These are phyloP conservation scores for Brenthis daphne DNA, from an alignment of 2,888 invertebrate genomes.

Conservation along the genomic window DNA sequence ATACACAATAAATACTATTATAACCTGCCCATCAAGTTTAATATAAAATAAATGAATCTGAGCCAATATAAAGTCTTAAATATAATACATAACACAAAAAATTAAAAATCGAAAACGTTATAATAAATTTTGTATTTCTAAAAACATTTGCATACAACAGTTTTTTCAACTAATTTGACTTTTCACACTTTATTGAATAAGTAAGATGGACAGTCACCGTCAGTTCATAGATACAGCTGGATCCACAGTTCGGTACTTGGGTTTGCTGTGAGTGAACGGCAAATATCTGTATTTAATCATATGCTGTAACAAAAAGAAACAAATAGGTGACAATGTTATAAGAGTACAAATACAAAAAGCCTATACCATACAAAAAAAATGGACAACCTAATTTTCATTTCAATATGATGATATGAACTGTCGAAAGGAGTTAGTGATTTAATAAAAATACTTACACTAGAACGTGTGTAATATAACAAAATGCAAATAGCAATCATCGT, in stretches of 20 bases:
- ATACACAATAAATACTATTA: conserved; percentile 24
- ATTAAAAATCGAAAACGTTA: conserved; percentile 66
- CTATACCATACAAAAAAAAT: no score
- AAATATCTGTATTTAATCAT: conserved; percentile 99
- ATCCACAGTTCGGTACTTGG: conserved; percentile 90
- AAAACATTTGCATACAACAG: conserved; percentile 76
- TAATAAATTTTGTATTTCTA: conserved; percentile 79
- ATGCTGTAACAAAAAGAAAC: conserved; percentile 88
- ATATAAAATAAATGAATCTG: conserved; percentile 16
- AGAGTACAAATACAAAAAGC: no score
- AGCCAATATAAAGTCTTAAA: conserved; percentile 18
- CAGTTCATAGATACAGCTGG: conserved; percentile 71
- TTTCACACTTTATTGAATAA: conserved; percentile 54
- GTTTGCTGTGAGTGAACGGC: conserved; percentile 99
- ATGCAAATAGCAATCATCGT: no score
- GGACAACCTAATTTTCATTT: no score
- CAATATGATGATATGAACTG: no score
- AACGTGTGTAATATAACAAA: no score
- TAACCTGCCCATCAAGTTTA: conserved; percentile 12
- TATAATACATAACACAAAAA: conserved; percentile 37
- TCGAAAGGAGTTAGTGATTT: no score
- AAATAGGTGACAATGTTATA: background rate
- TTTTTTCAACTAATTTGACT: conserved; percentile 68
- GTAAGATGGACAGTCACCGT: conserved; percentile 46
- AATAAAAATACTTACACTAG: no score